These are phyloP conservation scores for Eupithecia dodoneata DNA, from an alignment of 2,888 invertebrate species.

Conservation along the genomic window DNA sequence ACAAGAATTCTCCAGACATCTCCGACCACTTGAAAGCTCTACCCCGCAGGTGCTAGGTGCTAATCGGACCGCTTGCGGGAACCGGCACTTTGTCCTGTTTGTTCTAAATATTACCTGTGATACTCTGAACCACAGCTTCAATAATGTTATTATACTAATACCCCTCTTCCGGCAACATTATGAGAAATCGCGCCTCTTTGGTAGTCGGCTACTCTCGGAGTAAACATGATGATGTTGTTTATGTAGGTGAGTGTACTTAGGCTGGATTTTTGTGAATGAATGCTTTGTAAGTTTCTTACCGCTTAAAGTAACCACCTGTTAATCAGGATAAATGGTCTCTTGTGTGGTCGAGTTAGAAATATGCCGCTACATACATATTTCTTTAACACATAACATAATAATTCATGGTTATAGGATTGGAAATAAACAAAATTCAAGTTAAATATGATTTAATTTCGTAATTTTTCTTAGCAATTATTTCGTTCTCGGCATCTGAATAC, in stretches of 20 bases:
- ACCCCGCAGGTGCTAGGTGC: slow-evolving; percentile 58
- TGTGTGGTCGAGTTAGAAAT: neutral
- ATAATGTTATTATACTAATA: slow-evolving; percentile 63
- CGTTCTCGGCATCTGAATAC: slow-evolving; percentile 81
- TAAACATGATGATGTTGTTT: slow-evolving; percentile 48
- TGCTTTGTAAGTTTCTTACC: slow-evolving; percentile 21
- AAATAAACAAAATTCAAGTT: slow-evolving; percentile 67
- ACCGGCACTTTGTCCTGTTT: slow-evolving; percentile 75
- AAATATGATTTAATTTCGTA: slow-evolving; percentile 84
- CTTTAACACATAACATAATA: neutral
- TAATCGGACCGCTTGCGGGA: slow-evolving; percentile 67
- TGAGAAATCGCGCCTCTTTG: slow-evolving; percentile 71
- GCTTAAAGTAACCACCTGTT: slow-evolving; percentile 13
- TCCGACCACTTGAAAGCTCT: neutral
- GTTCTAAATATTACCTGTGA: slow-evolving; percentile 63
- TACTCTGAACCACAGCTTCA: slow-evolving; percentile 26
- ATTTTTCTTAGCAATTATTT: slow-evolving; percentile 84
- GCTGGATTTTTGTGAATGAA: slow-evolving; percentile 36
- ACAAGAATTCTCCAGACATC: slow-evolving; percentile 7
- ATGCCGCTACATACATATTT: neutral
- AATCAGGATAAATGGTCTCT: slow-evolving; percentile 11
- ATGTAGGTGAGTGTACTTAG: slow-evolving; percentile 39
- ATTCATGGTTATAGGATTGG: neutral
- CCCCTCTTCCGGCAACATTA: slow-evolving; percentile 76
- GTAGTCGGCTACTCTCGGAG: slow-evolving; percentile 56